Base-by-base conservation (phyloP, 2,888 invertebrate species). In the Aethes cnicana region DNA sequence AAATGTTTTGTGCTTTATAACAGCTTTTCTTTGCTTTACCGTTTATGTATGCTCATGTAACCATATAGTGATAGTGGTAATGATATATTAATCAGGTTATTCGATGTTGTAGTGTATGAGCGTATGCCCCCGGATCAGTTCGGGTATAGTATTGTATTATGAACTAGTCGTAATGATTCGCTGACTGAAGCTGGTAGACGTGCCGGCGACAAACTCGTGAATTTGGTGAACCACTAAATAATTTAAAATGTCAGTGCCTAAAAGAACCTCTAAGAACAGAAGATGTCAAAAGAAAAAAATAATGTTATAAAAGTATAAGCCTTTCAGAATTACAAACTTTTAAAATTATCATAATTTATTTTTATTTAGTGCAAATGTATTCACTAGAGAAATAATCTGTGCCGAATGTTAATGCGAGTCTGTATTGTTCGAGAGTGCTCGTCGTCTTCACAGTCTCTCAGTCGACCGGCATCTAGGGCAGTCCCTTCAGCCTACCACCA, bases 381-480 rank as follows among this genome's bases (percentile, higher is more conserved):
- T 75, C 69, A 63, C 72, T 75, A 74, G 69, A 74, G 62, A 69
- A 74, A 64, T 72, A 77, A 70, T 76, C 73, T 78, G 79, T 81
- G 84, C 81, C 82, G 85, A 86, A 85, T 85, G 78, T 83, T 81
- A 81, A 78, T 77, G 78, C 68, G n/a, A 72, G 68, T 63, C 68
- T 39, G 43, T 52, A 30, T 35, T 32, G 33, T 55, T 46, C 50
- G 41, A 47, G 42, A 41, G 42, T 37, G n/a, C n/a, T n/a, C n/a
- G n/a, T n/a, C n/a, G n/a, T n/a, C n/a, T n/a, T n/a, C n/a, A n/a
- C n/a, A n/a, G n/a, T n/a, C n/a, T n/a, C n/a, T n/a, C n/a, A n/a
- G n/a, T n/a, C 44, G 25, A 12, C n/a, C 33, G 20, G 23, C 18
- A n/a, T n/a, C n/a, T n/a, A n/a, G n/a, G n/a, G n/a, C n/a, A n/a